These are phyloP conservation scores for Argyresthia goedartella DNA, from an alignment of 2,888 invertebrate genomes.

Conservation along the genomic window DNA sequence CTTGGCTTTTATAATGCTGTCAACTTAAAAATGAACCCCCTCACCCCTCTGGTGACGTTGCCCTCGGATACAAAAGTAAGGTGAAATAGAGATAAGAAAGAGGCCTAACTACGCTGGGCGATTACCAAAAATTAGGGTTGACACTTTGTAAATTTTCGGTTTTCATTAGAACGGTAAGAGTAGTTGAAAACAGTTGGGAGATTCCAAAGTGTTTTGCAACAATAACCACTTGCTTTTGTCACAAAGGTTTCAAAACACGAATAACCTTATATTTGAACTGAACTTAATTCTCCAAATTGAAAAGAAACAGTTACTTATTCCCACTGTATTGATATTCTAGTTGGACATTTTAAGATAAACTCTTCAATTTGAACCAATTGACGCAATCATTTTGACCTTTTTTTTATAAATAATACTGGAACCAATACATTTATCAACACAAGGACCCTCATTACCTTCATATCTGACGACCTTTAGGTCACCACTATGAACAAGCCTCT, in stretches of 20 bases:
- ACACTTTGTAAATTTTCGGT: slow-evolving; percentile 5
- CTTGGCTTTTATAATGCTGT: slow-evolving; percentile 20
- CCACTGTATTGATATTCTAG: too few relatives aligned
- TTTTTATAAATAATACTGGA: slow-evolving; percentile 9
- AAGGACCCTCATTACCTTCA: slow-evolving; percentile 21
- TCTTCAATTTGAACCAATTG: too few relatives aligned
- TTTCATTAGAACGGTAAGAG: slow-evolving; percentile 1
- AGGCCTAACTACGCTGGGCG: background rate
- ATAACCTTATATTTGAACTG: too few relatives aligned
- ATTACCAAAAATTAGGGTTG: slow-evolving; percentile 7
- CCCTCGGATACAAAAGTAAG: background rate
- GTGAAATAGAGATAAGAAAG: background rate
- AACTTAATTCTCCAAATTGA: too few relatives aligned
- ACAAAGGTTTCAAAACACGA: too few relatives aligned
- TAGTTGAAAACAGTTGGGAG: slow-evolving; percentile 2
- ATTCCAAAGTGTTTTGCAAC: slow-evolving; percentile 2
- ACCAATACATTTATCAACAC: slow-evolving; percentile 23
- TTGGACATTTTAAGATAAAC: too few relatives aligned
- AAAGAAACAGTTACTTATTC: too few relatives aligned
- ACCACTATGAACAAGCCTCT: slow-evolving; percentile 29
- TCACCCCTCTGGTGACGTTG: background rate
- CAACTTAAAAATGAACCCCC: slow-evolving; percentile 24
- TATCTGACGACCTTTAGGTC: slow-evolving; percentile 43
- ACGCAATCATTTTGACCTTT: slow-evolving; percentile 1
- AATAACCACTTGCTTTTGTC: background rate